Percentiles rank a stretch among this genome's conserved stretches.
These are phyloP conservation scores for Mimas tiliae DNA, from an alignment of 2,888 invertebrate genomes.

Conservation along the genomic window DNA sequence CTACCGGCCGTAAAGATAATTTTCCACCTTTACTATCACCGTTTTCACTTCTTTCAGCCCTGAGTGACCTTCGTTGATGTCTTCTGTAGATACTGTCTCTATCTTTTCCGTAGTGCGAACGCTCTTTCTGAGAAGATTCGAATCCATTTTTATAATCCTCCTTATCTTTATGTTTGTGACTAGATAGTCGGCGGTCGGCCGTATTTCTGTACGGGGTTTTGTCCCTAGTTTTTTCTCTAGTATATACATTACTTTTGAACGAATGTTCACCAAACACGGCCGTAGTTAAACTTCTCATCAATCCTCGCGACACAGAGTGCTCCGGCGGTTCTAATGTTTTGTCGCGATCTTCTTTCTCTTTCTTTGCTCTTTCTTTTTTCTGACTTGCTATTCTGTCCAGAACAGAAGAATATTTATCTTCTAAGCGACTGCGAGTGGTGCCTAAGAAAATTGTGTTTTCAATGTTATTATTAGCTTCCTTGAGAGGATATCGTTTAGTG, in stretches of 20 bases:
- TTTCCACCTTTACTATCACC: slow-evolving; percentile 76
- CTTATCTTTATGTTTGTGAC: slow-evolving; percentile 66
- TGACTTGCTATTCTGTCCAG: slow-evolving; percentile 88
- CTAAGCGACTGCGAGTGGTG: slow-evolving; percentile 87
- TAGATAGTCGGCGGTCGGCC: slow-evolving; percentile 70
- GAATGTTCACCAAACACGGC: slow-evolving; percentile 89
- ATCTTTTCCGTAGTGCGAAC: slow-evolving; percentile 70
- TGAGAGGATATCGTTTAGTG: slow-evolving; percentile 74
- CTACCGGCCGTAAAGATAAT: slow-evolving; percentile 82
- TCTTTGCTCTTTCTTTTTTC: slow-evolving; percentile 81
- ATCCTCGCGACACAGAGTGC: slow-evolving; percentile 68
- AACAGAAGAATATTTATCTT: slow-evolving; percentile 92
- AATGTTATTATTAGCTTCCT: slow-evolving; percentile 78
- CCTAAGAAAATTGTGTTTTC: slow-evolving; percentile 74
- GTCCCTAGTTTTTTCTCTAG: slow-evolving; percentile 85
- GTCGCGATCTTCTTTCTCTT: slow-evolving; percentile 86
- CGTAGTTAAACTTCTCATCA: slow-evolving; percentile 89
- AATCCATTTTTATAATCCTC: slow-evolving; percentile 72
- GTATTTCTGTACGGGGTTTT: slow-evolving; percentile 87
- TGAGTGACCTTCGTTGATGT: slow-evolving; percentile 83
- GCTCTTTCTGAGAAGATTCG: slow-evolving; percentile 62
- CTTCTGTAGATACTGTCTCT: slow-evolving; percentile 78
- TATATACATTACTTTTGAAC: slow-evolving; percentile 79
- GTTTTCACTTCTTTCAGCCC: slow-evolving; percentile 87
- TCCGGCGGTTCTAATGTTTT: slow-evolving; percentile 89